phyloP scores from a whole-genome alignment of 2,797 vertebrate genomes.

The Clarias laeviceps region DNA sequence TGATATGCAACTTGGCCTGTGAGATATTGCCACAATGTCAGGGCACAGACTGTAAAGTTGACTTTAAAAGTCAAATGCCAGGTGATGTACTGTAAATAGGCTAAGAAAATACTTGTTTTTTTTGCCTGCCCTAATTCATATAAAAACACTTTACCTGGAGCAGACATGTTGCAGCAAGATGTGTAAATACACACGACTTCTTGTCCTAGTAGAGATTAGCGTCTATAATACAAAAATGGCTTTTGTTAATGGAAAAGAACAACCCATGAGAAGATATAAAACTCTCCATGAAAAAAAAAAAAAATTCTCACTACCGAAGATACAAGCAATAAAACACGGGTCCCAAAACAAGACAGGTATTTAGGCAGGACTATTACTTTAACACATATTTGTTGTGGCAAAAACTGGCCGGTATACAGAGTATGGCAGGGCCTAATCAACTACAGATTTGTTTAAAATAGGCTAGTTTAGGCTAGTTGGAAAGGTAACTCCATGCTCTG shows the following conservation, averaged over 20 bases:
- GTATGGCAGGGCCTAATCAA: not conserved
- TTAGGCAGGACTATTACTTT: not conserved
- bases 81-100: too few species aligned
- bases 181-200: not conserved
- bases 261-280: not conserved
- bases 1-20: not conserved
- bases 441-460: not conserved
- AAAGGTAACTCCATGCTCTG: not conserved
- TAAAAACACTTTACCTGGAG: slow-evolving; percentile 64
- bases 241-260: not conserved
- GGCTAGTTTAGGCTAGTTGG: not conserved
- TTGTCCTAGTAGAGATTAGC: not conserved
- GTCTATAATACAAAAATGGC: not conserved
- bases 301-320: not conserved
- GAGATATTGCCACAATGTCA: not conserved
- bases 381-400: not conserved
- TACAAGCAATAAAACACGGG: not conserved
- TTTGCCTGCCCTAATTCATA: not conserved
- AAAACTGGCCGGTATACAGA: not conserved
- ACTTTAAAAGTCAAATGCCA: not conserved
- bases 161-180: slow-evolving; percentile 66
- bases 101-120: not conserved
- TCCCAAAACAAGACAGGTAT: not conserved
- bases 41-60: not conserved
- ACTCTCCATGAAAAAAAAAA: not conserved